phyloP scores from a whole-genome alignment of 2,113 vertebrate genomes.

The Accipiter cooperii region DNA sequence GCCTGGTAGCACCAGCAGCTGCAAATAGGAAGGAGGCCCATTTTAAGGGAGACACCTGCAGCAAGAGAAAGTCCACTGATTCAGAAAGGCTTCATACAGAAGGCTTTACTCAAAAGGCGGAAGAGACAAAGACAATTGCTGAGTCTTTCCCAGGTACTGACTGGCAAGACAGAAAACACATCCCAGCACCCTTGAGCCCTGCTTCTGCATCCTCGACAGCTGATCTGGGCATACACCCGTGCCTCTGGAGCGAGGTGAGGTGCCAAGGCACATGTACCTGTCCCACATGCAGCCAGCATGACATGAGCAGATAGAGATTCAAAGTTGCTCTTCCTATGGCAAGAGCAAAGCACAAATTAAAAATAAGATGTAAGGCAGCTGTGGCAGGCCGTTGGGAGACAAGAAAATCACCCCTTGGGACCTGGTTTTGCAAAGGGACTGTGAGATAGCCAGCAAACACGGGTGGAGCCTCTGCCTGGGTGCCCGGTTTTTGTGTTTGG shows the following conservation, averaged over 20 bases:
- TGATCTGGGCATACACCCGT: rapidly evolving
- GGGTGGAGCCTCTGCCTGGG: background rate
- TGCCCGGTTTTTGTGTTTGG: background rate
- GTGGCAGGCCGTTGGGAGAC: background rate
- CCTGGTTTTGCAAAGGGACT: background rate
- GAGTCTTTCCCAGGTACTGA: background rate
- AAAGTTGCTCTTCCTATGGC: background rate
- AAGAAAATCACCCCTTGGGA: background rate
- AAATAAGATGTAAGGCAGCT: background rate
- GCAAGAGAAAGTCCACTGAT: background rate
- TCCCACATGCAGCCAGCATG: background rate
- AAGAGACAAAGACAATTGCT: background rate
- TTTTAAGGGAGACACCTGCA: background rate
- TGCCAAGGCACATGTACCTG: rapidly evolving
- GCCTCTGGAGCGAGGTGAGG: background rate
- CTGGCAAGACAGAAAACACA: background rate
- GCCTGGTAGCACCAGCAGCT: background rate
- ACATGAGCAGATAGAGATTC: no score
- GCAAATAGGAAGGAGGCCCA: background rate
- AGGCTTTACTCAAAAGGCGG: background rate
- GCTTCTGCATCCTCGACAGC: rapidly evolving
- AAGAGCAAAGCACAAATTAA: background rate
- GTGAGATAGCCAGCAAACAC: background rate
- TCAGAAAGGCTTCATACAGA: background rate
- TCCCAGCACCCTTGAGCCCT: background rate